Conservation (phyloP, 2,888 invertebrate species). For the Drosophila paramelanica region DNA sequence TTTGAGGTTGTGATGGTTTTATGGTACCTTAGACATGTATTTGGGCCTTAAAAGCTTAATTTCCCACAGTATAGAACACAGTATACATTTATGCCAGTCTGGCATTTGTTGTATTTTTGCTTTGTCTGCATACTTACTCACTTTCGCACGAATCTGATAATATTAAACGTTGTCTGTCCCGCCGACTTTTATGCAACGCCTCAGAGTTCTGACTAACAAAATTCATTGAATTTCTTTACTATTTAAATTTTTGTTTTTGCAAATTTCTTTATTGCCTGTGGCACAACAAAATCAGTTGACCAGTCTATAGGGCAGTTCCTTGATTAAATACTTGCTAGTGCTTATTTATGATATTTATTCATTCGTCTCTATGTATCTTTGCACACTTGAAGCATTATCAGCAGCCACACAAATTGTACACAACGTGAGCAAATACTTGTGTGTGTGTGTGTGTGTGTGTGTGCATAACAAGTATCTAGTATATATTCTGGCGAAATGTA, state of each 20-base stretch:
- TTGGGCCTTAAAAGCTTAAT: too few species aligned
- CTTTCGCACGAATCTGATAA: slow-evolving; percentile 37
- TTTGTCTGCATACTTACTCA: slow-evolving; percentile 10
- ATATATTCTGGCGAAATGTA: slow-evolving; percentile 76
- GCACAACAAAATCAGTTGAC: slow-evolving; percentile 18
- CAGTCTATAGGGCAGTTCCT: slow-evolving; percentile 13
- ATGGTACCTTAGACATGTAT: too few species aligned
- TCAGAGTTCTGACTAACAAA: slow-evolving; percentile 19
- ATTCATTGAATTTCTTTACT: slow-evolving; percentile 6
- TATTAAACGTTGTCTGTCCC: slow-evolving; percentile 22
- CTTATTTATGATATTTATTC: slow-evolving; percentile 9
- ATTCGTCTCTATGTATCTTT: slow-evolving; percentile 32
- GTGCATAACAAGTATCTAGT: slow-evolving; percentile 37
- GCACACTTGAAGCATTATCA: slow-evolving; percentile 25
- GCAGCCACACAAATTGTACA: slow-evolving; percentile 9
- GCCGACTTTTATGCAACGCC: slow-evolving; percentile 39
- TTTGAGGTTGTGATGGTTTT: too few species aligned
- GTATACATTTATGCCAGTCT: background rate
- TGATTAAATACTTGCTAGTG: slow-evolving; percentile 3
- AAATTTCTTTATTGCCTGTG: background rate
- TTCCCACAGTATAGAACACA: too few species aligned
- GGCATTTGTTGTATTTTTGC: slow-evolving; percentile 1
- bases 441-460: slow-evolving; percentile 1
- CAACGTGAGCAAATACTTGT: slow-evolving; percentile 5
- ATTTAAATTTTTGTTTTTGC: too few species aligned